Evolutionary conservation across 1,140 invertebrate genomes (phyloP), one percentile per base, ranked within the genome.

Genomic region (Nasonia longicornis): DNA sequence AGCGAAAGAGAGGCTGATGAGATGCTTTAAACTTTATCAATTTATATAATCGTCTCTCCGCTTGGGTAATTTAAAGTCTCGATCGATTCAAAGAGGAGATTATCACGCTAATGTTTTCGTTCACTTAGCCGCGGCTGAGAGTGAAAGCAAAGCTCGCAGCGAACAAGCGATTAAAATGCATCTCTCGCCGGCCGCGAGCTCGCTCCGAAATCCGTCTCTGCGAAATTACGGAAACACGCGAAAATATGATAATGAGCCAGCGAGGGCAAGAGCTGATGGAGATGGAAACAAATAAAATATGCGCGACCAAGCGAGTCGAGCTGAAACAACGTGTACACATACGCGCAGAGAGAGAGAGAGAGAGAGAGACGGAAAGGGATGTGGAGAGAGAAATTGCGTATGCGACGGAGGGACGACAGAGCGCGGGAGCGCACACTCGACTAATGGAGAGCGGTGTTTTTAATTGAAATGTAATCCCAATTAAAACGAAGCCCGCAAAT

Each of bases 381-480:
- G 35, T 11, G n/a, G 71, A 29, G 45, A 58, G 73, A 64, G 73
- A 64, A 75, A 75, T 63, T 35, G 29, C 52, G 73, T 64, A 75
- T 58, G 73, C 69, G 35, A 71, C 35, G 14, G 52, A 63, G 73
- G 52, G 73, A 31, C 20, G 3, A 20, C 0, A 52, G 29, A 14
- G 7, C 22, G 48, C 26, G 26, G 26, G 26, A 26, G 26, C n/a
- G 26, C 64, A n/a, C 79, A 26, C 64, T 29, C 72, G 63, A 73
- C 75, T 85, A 85, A 84, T 83, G 82, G 83, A 74, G 82, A 82
- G 78, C 77, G 82, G 75, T 74, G 79, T 78, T 84, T 86, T 86
- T 85, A 85, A 85, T 86, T 87, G 85, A 86, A 87, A 87, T 86
- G 85, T 85, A 85, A 87, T 87, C 84, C 85, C 84, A 87, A 87